Base-by-base conservation (phyloP, 2,113 vertebrate genomes). In the Nycticryphes semicollaris region DNA sequence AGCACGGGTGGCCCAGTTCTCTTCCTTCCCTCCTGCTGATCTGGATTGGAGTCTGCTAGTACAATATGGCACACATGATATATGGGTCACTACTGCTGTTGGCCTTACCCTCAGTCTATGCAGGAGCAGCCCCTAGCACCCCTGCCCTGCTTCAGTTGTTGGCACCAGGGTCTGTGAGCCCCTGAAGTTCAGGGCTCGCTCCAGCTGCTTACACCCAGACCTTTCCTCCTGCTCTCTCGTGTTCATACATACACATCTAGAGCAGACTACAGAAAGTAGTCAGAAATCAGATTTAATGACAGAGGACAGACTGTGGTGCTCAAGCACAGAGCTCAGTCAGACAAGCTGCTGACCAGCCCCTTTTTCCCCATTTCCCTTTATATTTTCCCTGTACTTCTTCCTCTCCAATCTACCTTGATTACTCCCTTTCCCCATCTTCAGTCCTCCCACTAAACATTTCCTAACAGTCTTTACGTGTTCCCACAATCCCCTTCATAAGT, bases 11-110 rank as follows among this genome's bases (percentile, higher is more conserved):
- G 47, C 18, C 41, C 41, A 35, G 22, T 50, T 11, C 19, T 82
- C 31, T 62, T 74, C 66, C 53, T 80, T 27, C 57, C 60, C 9
- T 73, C 25, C 50, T 62, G 28, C 5, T 57, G n/a, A 17, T 43
- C 2, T 2, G 43, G 6, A 3, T 6, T 81, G 47, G 45, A 77
- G 22, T 43, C 54, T 84, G 37, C 82, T 75, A 17, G 57, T 53
- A 9, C 47, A 75, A 0, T 31, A 11, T 12, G 35, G 21, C 14
- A 5, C 31, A 45, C 18, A 22, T 1, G 3, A 8, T 7, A 10
- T 4, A 2, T 6, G 18, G 28, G 10, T 56, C 25, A 7, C 60
- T 85, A 59, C 69, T 45, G 47, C 68, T 53, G 19, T 48, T 73
- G 63, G 53, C 45, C 22, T 37, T 67, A 41, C 51, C 22, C 31